Conservation (phyloP, 2,797 vertebrate species). For the Centroberyx gerrardi region DNA sequence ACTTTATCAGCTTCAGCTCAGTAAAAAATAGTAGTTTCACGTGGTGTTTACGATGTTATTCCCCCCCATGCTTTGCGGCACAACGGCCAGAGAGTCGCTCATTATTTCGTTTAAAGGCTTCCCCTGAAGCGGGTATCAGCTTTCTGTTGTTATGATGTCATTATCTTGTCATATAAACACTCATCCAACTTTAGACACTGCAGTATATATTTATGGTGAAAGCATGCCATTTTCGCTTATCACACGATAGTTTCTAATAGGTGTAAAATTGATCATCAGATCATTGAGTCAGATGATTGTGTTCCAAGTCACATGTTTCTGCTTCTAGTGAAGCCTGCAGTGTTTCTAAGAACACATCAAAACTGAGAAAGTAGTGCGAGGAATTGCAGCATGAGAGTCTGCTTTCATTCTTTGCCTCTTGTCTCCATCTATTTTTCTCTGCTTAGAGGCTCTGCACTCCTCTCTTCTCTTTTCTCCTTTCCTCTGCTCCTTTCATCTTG, state of each 20-base stretch:
- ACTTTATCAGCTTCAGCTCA: constrained; percentile 61
- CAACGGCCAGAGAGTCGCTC: constrained; percentile 20
- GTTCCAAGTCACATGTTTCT: neutral
- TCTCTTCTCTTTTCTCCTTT: too few relatives aligned
- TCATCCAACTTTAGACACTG: constrained; percentile 7
- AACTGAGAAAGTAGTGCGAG: neutral
- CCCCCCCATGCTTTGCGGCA: constrained; percentile 2
- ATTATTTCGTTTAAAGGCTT: constrained; percentile 46
- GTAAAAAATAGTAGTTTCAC: constrained; percentile 44
- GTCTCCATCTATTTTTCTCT: constrained; percentile 9
- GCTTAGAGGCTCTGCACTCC: neutral
- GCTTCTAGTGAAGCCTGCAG: neutral
- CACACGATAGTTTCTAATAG: neutral
- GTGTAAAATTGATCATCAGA: neutral
- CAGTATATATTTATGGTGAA: constrained; percentile 11
- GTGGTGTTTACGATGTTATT: constrained; percentile 47
- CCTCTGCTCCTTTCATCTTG: constrained; percentile 1
- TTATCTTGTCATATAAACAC: neutral
- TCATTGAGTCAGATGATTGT: neutral
- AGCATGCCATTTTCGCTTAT: neutral
- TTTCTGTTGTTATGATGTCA: constrained; percentile 42
- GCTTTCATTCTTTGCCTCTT: neutral
- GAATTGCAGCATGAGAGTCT: neutral
- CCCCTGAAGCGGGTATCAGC: constrained; percentile 7
- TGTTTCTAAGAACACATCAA: neutral